Base-by-base conservation (phyloP, 2,888 invertebrate species). In the Galeopsomyia nigrocyanea region DNA sequence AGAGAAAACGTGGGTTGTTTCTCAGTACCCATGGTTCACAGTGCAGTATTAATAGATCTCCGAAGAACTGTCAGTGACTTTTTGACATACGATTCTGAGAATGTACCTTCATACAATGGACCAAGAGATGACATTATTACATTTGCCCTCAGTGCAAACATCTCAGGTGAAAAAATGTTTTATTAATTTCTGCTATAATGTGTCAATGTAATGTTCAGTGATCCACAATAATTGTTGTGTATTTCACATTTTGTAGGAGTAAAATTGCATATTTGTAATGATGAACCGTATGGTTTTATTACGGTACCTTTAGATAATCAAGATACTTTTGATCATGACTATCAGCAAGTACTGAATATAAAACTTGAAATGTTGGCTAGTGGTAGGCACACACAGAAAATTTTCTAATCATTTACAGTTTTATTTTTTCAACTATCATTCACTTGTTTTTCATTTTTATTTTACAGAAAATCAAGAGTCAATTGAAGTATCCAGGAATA, bases 101-200 rank as follows among this genome's bases (percentile, higher is more conserved):
- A 91, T 64, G 80, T 93, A 0, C 80, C 82, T 3, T 82, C 87
- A n/a, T 95, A 93, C 79, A 86, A 90, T 66, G 95, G 96, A 0
- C 94, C 96, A 0, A 88, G 90, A 0, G 98, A 99, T 87, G 98
- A 99, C 84, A 95, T 98, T 63, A 97, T 98, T 76, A 90, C 93
- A 0, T 97, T 99, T 88, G 97, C 98, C 3, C 85, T 94, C 13
- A 93, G 94, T 58, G 95, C 96, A 0, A 92, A 39, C 7, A 39
- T 26, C 49, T 61, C 62, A 66, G 68, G 71, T 68, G 50, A 51
- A 60, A 22, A 60, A 22, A 53, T 17, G n/a, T 49, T 57, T 31
- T 22, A 7, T 51, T 26, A 1, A 31, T 46, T 17, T 57, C 17
- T 47, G 14, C 50, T 26, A 26, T 26, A 26, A 26, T 26, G 26